phyloP scores from a whole-genome alignment of 2,797 vertebrate genomes.

The Galaxias olidus region DNA sequence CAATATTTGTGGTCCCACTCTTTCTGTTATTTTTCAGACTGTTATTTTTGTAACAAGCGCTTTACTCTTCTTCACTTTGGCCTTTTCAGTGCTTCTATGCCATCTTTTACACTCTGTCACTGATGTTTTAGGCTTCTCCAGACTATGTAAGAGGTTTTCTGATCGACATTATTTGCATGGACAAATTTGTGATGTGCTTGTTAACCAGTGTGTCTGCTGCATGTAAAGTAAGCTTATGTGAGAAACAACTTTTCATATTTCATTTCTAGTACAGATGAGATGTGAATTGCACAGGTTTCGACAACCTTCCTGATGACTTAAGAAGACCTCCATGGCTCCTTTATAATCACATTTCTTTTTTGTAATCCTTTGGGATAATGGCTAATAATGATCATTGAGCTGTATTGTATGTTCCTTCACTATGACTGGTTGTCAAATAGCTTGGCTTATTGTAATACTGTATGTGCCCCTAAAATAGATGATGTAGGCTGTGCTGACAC shows the following conservation, averaged over 20 bases:
- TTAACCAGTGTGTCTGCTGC: too few species aligned
- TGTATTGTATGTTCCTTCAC: not conserved
- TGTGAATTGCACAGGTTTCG: too few species aligned
- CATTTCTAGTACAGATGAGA: too few species aligned
- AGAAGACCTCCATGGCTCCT: too few species aligned
- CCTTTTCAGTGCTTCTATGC: slow-evolving; percentile 39
- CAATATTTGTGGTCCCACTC: not conserved
- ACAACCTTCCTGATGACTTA: too few species aligned
- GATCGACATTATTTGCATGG: slow-evolving; percentile 50
- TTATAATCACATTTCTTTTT: too few species aligned
- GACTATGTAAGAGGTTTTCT: slow-evolving; percentile 63
- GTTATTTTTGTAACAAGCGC: slow-evolving; percentile 14
- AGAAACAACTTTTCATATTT: too few species aligned
- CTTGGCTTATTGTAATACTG: slow-evolving; percentile 9
- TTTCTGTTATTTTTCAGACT: not conserved
- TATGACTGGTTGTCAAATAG: slow-evolving; percentile 18
- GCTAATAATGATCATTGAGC: not conserved
- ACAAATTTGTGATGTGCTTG: slow-evolving; percentile 31
- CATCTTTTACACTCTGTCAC: slow-evolving; percentile 34
- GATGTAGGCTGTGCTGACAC: slow-evolving; percentile 29
- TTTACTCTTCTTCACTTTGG: slow-evolving; percentile 42
- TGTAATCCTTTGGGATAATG: too few species aligned
- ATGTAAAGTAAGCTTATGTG: too few species aligned
- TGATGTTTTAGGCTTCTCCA: slow-evolving; percentile 65
- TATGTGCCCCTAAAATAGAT: slow-evolving; percentile 27